Evolutionary conservation across 2,113 vertebrate genomes (phyloP), one percentile per base, ranked within the genome.

Genomic region (Ophiodon elongatus): DNA sequence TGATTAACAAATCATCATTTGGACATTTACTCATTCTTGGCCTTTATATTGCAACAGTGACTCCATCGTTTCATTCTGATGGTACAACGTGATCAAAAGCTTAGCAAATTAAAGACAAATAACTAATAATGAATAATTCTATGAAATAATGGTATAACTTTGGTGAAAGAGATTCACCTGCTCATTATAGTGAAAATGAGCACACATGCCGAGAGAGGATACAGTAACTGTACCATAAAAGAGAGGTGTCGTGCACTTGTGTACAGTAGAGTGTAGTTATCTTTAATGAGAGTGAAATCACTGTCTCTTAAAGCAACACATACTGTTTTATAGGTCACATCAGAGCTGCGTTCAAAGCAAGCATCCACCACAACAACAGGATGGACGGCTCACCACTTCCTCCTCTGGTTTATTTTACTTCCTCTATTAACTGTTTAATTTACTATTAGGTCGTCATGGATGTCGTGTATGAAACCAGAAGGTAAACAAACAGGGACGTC

Each of bases 271-370:
- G 80, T 60, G 80, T 45, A 70, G 75, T 89, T 86, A 78, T 84
- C 69, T 65, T 91, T 94, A 93, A 94, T 80, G 84, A 81, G 89
- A 92, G 89, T 86, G 88, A 93, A 91, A 93, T 95, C 90, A 85
- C 89, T 79, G 82, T 85, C 87, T 92, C 88, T 94, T 94, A 91
- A 94, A 94, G 83, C 90, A 88, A 87, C 90, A 70, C 94, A 93
- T 47, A 93, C 94, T 94, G 94, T 95, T 96, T 95, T 95, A 95
- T 92, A 64, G 87, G 88, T 89, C 91, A 88, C 91, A 82, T 88
- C 87, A 80, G 89, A 73, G 92, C 88, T 69, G 76, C 73, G 87
- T 95, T 95, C 93, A 95, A 95, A 95, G 94, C 89, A 85, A 93
- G 82, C 85, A 89, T 89, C 77, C 77, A 50, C 66, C 84, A 37